Conservation (phyloP, 2,797 vertebrate species). For the Sebastes diaconus region DNA sequence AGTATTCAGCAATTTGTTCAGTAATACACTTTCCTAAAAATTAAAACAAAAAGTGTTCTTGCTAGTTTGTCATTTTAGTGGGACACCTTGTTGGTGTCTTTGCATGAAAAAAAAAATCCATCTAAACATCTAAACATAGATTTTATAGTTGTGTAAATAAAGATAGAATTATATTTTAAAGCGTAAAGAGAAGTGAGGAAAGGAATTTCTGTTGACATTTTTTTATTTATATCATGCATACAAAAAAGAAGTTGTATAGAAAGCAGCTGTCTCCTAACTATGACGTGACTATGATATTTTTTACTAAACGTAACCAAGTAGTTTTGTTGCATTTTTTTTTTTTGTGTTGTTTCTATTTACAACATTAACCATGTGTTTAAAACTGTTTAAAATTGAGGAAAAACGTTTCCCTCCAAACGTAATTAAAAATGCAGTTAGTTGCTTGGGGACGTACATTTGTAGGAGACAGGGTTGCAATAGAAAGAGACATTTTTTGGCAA, state of each 20-base stretch:
- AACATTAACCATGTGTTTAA: too few relatives aligned
- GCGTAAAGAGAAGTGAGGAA: background rate
- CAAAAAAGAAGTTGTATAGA: too few relatives aligned
- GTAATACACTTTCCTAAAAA: background rate
- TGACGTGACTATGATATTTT: too few relatives aligned
- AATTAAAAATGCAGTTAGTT: too few relatives aligned
- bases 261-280: too few relatives aligned
- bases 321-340: too few relatives aligned
- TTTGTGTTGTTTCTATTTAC: too few relatives aligned
- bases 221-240: background rate
- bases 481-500: background rate
- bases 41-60: background rate
- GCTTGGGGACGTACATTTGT: too few relatives aligned
- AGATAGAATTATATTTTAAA: background rate
- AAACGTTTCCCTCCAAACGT: too few relatives aligned
- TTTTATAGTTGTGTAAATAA: background rate
- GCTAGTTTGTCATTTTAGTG: background rate
- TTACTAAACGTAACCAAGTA: too few relatives aligned
- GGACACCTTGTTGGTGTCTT: background rate
- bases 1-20: background rate
- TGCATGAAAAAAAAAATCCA: background rate
- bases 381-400: too few relatives aligned
- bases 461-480: too few relatives aligned
- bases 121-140: background rate
- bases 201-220: background rate